A percentile compares a stretch with the other conserved stretches of the same genome.
Evolutionary conservation across 2,113 vertebrate genomes (phyloP).

Genomic region (Onychorhynchus coronatus): DNA sequence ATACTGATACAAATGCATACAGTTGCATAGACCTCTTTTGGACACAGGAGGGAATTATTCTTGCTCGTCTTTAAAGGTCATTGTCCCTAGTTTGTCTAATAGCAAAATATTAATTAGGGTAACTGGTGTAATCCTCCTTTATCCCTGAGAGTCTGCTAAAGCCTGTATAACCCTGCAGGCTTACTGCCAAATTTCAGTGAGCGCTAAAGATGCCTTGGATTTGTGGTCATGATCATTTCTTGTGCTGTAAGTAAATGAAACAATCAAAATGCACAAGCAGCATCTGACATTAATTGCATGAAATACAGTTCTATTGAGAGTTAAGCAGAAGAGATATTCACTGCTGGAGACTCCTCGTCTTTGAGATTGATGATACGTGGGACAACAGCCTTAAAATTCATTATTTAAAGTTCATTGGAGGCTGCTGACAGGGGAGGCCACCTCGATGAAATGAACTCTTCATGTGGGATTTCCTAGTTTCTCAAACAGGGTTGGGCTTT

Average conservation of each 20-base stretch:
- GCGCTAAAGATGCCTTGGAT: background rate
- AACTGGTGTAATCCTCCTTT: background rate
- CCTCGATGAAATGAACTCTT: background rate
- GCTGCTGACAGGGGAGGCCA: conserved; percentile 24
- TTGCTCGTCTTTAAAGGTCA: background rate
- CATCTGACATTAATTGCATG: conserved; percentile 30
- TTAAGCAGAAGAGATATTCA: conserved; percentile 3
- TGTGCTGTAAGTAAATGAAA: conserved; percentile 41
- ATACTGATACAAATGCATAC: background rate
- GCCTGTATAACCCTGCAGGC: background rate
- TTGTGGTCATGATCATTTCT: conserved; percentile 9
- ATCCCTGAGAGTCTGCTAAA: background rate
- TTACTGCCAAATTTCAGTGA: background rate
- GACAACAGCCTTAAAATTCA: conserved; percentile 36
- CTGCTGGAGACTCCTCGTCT: conserved; percentile 21
- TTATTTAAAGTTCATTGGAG: conserved; percentile 44
- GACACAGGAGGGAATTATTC: background rate
- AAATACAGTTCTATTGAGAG: conserved; percentile 47
- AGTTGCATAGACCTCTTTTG: background rate
- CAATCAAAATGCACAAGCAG: conserved; percentile 46
- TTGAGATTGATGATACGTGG: background rate
- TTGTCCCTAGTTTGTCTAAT: background rate
- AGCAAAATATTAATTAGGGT: conserved; percentile 35
- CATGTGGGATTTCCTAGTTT: conserved; percentile 8
- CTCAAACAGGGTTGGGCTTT: background rate